Evolutionary conservation across 2,888 invertebrate species (phyloP), one percentile per base, ranked within the genome.

Genomic region (Copidosoma aretas): DNA sequence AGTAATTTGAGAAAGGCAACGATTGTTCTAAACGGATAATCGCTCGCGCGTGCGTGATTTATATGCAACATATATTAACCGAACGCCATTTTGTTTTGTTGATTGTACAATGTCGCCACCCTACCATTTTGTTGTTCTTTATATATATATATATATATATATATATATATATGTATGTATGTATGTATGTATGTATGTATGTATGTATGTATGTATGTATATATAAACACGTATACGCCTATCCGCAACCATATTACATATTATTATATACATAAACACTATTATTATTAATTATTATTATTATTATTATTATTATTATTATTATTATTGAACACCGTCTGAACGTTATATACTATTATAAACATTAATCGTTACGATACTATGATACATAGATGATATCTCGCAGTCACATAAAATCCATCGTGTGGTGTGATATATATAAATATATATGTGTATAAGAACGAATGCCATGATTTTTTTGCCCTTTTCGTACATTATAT

Each of bases 381-480:
- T 8, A 32, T 32, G 3, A 32, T 32, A 32, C 8, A 32, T 32
- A 32, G 32, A 32, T 32, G 32, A 17, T 17, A 76, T 77, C 78
- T 80, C 79, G 80, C 80, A 80, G 79, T 80, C 81, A 79, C 76
- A 79, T 75, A 78, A 81, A 81, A 80, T 81, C 74, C 78, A 75
- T 78, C 78, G 78, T 78, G 78, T 77, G 79, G 76, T 77, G 77
- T 76, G 72, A 63, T 72, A 8, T 32, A 8, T 32, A 8, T 32
- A 8, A n/a, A n/a, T n/a, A 66, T 61, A 43, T 60, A 64, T 49
- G 60, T 68, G 58, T 64, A 32, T 58, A 60, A 60, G 64, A 73
- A 46, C 61, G 57, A 61, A 72, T 71, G 70, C 67, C 71, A 71
- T 63, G 66, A 53, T 65, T 58, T 65, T 64, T 52, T 24, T 52